These are phyloP conservation scores for Agelastica alni DNA, from an alignment of 2,888 invertebrate species.

Conservation along the genomic window DNA sequence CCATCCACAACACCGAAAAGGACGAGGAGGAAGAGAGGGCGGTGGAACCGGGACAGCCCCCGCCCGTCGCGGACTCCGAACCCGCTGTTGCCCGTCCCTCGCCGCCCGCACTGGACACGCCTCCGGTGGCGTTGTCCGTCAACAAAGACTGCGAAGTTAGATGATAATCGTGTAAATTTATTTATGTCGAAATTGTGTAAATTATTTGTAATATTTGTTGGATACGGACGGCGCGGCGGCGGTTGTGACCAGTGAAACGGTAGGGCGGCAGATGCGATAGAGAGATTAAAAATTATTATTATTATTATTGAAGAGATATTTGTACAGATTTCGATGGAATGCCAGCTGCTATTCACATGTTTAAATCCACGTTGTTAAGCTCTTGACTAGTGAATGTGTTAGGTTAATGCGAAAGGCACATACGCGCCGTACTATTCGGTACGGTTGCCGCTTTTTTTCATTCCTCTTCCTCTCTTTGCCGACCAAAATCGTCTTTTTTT, in stretches of 20 bases:
- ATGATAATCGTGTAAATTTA: constrained; percentile 66
- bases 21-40: constrained; percentile 49
- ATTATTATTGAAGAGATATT: constrained; percentile 6
- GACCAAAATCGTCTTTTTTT: too few species aligned
- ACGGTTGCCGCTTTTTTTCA: too few species aligned
- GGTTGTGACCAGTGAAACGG: constrained; percentile 51
- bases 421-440: not conserved
- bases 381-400: constrained; percentile 50
- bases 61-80: constrained; percentile 32
- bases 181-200: constrained; percentile 46
- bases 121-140: constrained; percentile 62
- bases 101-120: constrained; percentile 34
- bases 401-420: constrained; percentile 40
- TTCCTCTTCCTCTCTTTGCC: too few species aligned
- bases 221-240: constrained; percentile 30
- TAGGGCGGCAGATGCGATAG: constrained; percentile 50
- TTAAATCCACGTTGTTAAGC: constrained; percentile 52
- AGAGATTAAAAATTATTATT: constrained; percentile 44
- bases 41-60: constrained; percentile 48
- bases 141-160: constrained; percentile 87
- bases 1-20: constrained; percentile 44
- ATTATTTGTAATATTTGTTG: constrained; percentile 37
- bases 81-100: constrained; percentile 20
- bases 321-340: constrained; percentile 17
- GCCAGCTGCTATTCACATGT: constrained; percentile 50